Conservation (phyloP, 2,888 invertebrate genomes). For the Drosophila dives region DNA sequence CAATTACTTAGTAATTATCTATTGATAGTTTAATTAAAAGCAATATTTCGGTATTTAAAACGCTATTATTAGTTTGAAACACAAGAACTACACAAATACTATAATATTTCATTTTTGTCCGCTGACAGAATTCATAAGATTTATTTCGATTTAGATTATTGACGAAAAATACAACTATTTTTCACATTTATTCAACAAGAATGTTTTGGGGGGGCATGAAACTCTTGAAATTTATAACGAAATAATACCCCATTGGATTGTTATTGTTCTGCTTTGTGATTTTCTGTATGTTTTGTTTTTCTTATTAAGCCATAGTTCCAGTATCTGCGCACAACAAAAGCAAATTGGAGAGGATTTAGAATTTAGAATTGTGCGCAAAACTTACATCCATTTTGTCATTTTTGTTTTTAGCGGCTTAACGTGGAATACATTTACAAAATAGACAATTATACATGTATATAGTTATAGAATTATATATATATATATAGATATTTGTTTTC, state of each 20-base stretch:
- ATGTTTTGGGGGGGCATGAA: neutral
- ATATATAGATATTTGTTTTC: slow-evolving; percentile 20
- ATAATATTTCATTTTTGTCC: slow-evolving; percentile 20
- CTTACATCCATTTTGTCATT: slow-evolving; percentile 1
- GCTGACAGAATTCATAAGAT: slow-evolving; percentile 26
- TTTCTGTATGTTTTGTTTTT: neutral
- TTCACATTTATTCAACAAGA: slow-evolving; percentile 1
- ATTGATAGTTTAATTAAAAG: slow-evolving; percentile 40
- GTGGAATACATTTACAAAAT: slow-evolving; percentile 65
- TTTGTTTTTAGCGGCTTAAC: slow-evolving; percentile 14
- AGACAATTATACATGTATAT: slow-evolving; percentile 51
- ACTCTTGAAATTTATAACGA: slow-evolving; percentile 1
- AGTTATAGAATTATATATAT: slow-evolving; percentile 28
- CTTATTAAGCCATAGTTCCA: slow-evolving; percentile 9
- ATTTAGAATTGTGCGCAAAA: slow-evolving; percentile 13
- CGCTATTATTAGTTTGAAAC: slow-evolving; percentile 42
- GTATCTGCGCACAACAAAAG: slow-evolving; percentile 6
- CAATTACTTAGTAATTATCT: slow-evolving; percentile 37
- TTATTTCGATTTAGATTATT: slow-evolving; percentile 5
- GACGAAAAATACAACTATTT: slow-evolving; percentile 1
- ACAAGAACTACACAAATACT: slow-evolving; percentile 39
- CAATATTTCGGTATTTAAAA: slow-evolving; percentile 47
- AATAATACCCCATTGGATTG: slow-evolving; percentile 10
- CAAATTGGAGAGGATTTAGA: slow-evolving; percentile 1
- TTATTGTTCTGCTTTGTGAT: slow-evolving; percentile 2